These are phyloP conservation scores for Talpa occidentalis DNA, from an alignment of 2,113 vertebrate genomes.

Conservation along the genomic window DNA sequence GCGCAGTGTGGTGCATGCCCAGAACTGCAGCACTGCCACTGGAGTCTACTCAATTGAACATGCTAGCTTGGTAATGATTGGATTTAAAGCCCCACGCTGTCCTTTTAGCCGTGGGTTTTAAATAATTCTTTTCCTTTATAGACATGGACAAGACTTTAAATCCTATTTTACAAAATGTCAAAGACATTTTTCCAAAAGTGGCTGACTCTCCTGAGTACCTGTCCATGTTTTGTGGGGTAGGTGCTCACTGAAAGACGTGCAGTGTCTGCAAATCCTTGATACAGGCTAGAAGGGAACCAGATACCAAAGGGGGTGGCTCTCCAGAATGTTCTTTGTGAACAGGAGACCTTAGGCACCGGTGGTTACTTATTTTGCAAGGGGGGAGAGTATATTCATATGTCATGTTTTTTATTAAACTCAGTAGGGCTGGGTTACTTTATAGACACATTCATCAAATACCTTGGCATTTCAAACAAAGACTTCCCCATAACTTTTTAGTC, in stretches of 20 bases:
- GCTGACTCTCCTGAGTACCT: constrained; percentile 59
- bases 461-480: constrained; percentile 57
- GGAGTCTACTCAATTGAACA: constrained; percentile 74
- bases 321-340: rapidly evolving
- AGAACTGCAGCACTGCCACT: constrained; percentile 76
- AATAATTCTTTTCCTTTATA: constrained; percentile 80
- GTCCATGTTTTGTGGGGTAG: rapidly evolving
- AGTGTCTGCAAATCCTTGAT: neutral
- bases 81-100: constrained; percentile 81
- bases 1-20: constrained; percentile 81
- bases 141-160: constrained; percentile 82
- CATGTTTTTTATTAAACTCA: constrained; percentile 21
- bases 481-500: constrained; percentile 2
- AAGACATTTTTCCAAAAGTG: constrained; percentile 80
- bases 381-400: neutral
- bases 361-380: constrained; percentile 63
- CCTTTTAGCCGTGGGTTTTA: constrained; percentile 82
- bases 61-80: constrained; percentile 81
- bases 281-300: neutral
- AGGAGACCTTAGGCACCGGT: constrained; percentile 51
- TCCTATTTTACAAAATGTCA: constrained; percentile 82
- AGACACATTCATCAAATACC: constrained; percentile 5
- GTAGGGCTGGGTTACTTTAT: constrained; percentile 60
- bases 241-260: neutral
- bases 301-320: neutral